A percentile compares a stretch with the other conserved stretches of the same genome.
Evolutionary conservation across 2,888 invertebrate genomes (phyloP).

Genomic region (Parnassius orleans): DNA sequence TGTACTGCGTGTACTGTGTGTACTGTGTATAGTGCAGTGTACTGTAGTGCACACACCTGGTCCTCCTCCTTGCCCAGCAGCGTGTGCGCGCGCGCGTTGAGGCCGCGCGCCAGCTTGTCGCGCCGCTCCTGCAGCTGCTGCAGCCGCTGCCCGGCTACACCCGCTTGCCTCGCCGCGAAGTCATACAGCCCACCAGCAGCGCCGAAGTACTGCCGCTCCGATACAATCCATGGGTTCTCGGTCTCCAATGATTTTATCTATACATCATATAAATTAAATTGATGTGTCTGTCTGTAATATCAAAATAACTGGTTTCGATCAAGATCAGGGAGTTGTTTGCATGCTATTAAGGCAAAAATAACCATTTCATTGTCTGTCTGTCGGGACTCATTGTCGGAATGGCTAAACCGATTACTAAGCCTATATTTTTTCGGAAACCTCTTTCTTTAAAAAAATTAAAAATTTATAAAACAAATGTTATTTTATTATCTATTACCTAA

Average conservation of each 20-base stretch:
- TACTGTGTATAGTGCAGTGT: neutral
- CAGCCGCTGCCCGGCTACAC: constrained; percentile 77
- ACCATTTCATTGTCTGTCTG: too few relatives aligned
- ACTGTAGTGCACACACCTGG: constrained; percentile 68
- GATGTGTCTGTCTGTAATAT: neutral
- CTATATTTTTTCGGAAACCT: too few relatives aligned
- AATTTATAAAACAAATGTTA: too few relatives aligned
- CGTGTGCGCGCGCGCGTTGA: constrained; percentile 89
- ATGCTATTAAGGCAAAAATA: too few relatives aligned
- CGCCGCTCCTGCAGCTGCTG: constrained; percentile 81
- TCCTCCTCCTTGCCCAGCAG: constrained; percentile 93
- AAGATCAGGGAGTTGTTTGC: too few relatives aligned
- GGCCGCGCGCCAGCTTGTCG: constrained; percentile 82
- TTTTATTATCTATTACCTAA: too few relatives aligned
- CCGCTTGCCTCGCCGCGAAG: constrained; percentile 82
- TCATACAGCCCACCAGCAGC: constrained; percentile 86
- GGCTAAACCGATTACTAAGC: too few relatives aligned
- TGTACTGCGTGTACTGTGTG: too few relatives aligned
- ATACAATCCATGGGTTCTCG: constrained; percentile 88
- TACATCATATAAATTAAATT: constrained; percentile 1
- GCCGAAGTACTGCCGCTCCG: constrained; percentile 90
- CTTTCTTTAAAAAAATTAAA: too few relatives aligned
- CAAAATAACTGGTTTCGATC: too few relatives aligned
- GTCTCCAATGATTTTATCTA: constrained; percentile 61
- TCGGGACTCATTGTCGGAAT: too few relatives aligned